Conservation (phyloP, 2,113 vertebrate species). For the Odobenus rosmarus region DNA sequence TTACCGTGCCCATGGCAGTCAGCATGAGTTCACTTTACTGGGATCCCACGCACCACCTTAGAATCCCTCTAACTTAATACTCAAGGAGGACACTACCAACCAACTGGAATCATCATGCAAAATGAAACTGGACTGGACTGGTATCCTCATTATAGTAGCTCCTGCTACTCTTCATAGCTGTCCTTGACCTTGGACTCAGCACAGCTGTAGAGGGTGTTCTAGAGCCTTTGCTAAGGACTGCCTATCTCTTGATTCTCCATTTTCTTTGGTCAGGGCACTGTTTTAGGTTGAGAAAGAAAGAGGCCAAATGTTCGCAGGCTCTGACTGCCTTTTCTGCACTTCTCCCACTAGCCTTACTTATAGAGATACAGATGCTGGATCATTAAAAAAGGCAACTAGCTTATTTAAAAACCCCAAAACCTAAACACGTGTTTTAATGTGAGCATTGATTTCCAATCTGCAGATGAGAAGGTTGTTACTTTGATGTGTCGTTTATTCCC, state of each 20-base stretch:
- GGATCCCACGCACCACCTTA: background rate
- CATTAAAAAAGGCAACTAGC: background rate
- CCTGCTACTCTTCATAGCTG: background rate
- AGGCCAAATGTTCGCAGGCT: background rate
- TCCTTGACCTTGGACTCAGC: background rate
- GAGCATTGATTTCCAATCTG: background rate
- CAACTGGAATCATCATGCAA: background rate
- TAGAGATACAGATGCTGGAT: background rate
- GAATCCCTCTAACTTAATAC: background rate
- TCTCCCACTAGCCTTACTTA: background rate
- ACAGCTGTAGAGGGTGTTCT: background rate
- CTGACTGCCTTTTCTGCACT: background rate
- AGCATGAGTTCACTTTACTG: background rate
- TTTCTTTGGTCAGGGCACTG: background rate
- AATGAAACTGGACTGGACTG: background rate
- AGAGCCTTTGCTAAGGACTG: background rate
- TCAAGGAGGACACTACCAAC: background rate
- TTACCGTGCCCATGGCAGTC: background rate
- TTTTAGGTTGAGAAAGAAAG: background rate
- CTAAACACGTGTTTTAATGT: background rate
- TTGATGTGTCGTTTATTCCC: background rate
- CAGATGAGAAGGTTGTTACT: background rate
- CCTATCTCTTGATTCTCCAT: background rate
- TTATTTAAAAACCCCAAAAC: background rate
- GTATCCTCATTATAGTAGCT: background rate